These are phyloP conservation scores for Myotis brandtii DNA, from an alignment of 2,113 vertebrate species.

Conservation along the genomic window DNA sequence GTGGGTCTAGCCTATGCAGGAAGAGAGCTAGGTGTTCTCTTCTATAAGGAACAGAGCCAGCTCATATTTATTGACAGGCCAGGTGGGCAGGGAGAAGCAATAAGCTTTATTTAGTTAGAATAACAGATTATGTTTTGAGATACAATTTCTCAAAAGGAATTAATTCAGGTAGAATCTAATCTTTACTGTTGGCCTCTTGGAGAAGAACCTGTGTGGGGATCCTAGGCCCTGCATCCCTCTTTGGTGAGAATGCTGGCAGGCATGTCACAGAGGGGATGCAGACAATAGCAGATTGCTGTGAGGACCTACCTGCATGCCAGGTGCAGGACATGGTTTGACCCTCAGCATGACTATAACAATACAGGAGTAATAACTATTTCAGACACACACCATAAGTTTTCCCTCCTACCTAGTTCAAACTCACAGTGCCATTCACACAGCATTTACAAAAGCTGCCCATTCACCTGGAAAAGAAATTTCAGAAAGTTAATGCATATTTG, in stretches of 20 bases:
- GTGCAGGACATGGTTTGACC: rapidly evolving
- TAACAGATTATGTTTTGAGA: conserved; percentile 3
- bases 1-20: not conserved
- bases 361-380: not conserved
- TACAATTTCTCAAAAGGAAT: not conserved
- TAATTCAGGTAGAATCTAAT: not conserved
- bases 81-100: not conserved
- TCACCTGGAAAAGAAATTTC: not conserved
- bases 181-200: not conserved
- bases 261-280: not conserved
- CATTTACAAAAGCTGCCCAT: not conserved
- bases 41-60: not conserved
- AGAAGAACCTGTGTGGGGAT: not conserved
- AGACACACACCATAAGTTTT: not conserved
- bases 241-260: not conserved
- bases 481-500: not conserved
- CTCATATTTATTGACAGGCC: not conserved
- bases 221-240: not conserved
- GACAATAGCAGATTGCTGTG: not conserved
- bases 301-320: no score
- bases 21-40: not conserved
- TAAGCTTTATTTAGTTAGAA: not conserved
- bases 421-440: not conserved
- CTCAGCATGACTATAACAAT: no score
- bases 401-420: not conserved